Conservation (phyloP, 2,888 invertebrate species). For the Polyploca ridens region DNA sequence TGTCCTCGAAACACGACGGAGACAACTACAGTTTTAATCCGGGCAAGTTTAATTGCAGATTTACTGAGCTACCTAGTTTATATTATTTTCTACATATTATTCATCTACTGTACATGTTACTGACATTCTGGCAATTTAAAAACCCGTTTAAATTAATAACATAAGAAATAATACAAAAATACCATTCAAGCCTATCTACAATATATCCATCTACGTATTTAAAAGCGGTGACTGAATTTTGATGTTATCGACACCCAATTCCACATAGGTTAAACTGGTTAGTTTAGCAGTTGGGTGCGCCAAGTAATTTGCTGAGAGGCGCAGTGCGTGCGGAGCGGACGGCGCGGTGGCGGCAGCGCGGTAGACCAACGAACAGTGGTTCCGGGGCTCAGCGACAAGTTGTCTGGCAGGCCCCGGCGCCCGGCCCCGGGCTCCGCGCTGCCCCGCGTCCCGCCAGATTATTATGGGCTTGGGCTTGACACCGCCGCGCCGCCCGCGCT, state of each 20-base stretch:
- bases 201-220: too few species aligned
- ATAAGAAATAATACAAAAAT: neutral
- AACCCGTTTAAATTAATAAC: neutral
- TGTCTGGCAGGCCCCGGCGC: slow-evolving; percentile 73
- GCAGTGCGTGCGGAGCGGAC: slow-evolving; percentile 32
- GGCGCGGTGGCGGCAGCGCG: slow-evolving; percentile 19
- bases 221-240: slow-evolving; percentile 22
- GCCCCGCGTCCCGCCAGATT: slow-evolving; percentile 41
- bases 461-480: slow-evolving; percentile 68
- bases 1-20: too few species aligned
- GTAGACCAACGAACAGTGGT: slow-evolving; percentile 40
- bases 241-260: slow-evolving; percentile 44
- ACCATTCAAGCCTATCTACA: neutral
- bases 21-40: too few species aligned
- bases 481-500: slow-evolving; percentile 41
- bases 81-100: too few species aligned
- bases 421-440: slow-evolving; percentile 37
- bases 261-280: slow-evolving; percentile 53
- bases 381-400: slow-evolving; percentile 76
- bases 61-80: too few species aligned
- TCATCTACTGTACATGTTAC: too few species aligned
- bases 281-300: slow-evolving; percentile 60
- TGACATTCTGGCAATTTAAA: too few species aligned
- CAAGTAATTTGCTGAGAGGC: slow-evolving; percentile 57
- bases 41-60: too few species aligned